These are phyloP conservation scores for Oryzias javanicus DNA, from an alignment of 2,113 vertebrate genomes.

Conservation along the genomic window DNA sequence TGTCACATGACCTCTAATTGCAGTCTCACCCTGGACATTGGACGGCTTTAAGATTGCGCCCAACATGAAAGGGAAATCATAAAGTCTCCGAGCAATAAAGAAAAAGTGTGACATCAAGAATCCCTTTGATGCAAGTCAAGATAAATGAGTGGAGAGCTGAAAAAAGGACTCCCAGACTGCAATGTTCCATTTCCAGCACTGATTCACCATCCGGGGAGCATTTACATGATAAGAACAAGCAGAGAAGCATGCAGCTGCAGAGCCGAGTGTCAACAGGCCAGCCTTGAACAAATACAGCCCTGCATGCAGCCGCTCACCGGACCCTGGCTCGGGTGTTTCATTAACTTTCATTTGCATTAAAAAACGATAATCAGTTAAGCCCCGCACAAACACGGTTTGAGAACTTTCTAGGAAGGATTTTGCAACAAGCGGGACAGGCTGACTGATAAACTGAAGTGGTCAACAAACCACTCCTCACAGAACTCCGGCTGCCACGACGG, in stretches of 20 bases:
- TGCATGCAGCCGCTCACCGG: not conserved
- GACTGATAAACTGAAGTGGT: conserved; percentile 28
- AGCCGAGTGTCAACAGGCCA: not conserved
- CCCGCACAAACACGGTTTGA: conserved; percentile 15
- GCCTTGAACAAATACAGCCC: conserved; percentile 1
- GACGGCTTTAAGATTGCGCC: conserved; percentile 55
- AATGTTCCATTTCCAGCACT: not conserved
- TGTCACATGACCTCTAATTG: conserved; percentile 40
- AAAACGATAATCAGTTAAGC: not conserved
- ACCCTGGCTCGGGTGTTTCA: conserved; percentile 7
- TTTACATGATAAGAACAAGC: not conserved
- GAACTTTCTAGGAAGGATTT: conserved; percentile 38
- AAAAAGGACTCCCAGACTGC: not conserved
- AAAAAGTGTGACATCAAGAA: conserved; percentile 9
- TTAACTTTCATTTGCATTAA: conserved; percentile 17
- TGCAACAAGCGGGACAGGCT: conserved; percentile 6
- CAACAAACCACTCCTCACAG: conserved; percentile 5
- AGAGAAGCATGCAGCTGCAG: not conserved
- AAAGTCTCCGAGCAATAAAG: conserved; percentile 36
- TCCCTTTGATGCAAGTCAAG: not conserved
- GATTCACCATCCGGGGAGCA: conserved; percentile 2
- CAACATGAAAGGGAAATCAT: conserved; percentile 36
- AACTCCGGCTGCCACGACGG: no score
- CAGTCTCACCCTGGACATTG: conserved; percentile 66
- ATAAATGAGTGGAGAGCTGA: not conserved